Base-by-base conservation (phyloP, 1,140 invertebrate genomes). In the Galleria mellonella region DNA sequence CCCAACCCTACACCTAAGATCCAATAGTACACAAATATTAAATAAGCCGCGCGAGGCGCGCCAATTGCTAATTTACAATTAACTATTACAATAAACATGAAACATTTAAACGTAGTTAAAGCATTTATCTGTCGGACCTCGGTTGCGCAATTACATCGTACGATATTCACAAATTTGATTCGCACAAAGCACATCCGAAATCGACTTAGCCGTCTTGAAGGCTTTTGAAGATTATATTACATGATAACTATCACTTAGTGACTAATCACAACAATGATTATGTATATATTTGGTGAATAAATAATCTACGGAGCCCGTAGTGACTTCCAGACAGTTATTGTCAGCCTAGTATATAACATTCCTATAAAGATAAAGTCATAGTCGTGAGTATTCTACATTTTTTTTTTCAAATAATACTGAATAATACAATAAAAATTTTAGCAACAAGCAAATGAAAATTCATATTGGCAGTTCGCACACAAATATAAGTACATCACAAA, bases 71-170 rank as follows among this genome's bases (percentile, higher is more conserved):
- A 68, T 69, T 64, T 79, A 78, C 70, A 75, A 65, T 67, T 72
- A 72, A 60, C 60, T 64, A 53, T 57, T 57, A 64, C 48, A 53
- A 59, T 69, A 71, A 79, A 82, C 71, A 59, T 74, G 69, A 77
- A 78, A 77, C 67, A 72, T 84, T 84, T 79, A 77, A 77, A 74
- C 58, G 55, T 84, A 82, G 65, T 84, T 84, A 84, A 82, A 84
- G 81, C 81, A 81, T 84, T 77, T 67, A 47, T 74, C 48, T 68
- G 77, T 72, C 75, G 64, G 59, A 52, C 48, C 61, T 55, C 63
- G 66, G 62, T 63, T 63, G 65, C 64, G 61, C 62, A 46, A 54
- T n/a, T 31, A 43, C 32, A 31, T 38, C 8, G 5, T 13, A 17
- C 10, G 15, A 37, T 5, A 37, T 9, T 2, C 35, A 17, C 4